Evolutionary conservation across 2,888 invertebrate genomes (phyloP).

Genomic region (Caenorhabditis sinica): DNA sequence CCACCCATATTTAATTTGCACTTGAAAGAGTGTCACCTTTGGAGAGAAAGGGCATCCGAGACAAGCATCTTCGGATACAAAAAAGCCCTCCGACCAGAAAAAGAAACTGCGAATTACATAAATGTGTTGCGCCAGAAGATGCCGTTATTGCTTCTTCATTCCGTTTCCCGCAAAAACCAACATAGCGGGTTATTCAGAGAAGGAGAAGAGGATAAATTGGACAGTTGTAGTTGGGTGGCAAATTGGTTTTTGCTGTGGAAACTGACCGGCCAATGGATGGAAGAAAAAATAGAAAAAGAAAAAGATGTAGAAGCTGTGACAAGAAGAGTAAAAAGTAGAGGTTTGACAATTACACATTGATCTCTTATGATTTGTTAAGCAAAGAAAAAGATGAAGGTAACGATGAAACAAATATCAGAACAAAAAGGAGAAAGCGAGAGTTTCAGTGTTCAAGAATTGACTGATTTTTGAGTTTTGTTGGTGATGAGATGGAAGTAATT

Average conservation of each 20-base stretch:
- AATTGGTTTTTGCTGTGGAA: conserved; percentile 45
- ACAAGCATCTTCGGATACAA: conserved; percentile 35
- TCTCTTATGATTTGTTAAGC: conserved; percentile 41
- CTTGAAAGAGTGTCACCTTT: conserved; percentile 51
- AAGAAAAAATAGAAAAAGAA: neutral
- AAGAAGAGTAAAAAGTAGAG: too few relatives aligned
- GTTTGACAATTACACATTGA: conserved; percentile 42
- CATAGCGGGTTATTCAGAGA: conserved; percentile 22
- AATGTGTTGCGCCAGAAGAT: conserved; percentile 34
- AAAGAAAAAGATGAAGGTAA: conserved; percentile 22
- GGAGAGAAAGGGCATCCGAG: conserved; percentile 18
- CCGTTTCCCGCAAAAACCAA: conserved; percentile 44
- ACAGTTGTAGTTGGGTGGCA: conserved; percentile 43
- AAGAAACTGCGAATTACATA: conserved; percentile 32
- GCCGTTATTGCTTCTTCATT: conserved; percentile 26
- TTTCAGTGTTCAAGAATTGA: conserved; percentile 46
- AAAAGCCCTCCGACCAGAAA: conserved; percentile 15
- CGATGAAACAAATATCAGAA: conserved; percentile 13
- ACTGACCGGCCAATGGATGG: conserved; percentile 40
- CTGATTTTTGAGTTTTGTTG: conserved; percentile 19
- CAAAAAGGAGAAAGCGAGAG: conserved; percentile 12
- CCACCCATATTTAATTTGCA: conserved; percentile 19
- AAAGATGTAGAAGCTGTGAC: conserved; percentile 15
- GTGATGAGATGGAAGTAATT: neutral
- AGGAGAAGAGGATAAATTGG: conserved; percentile 18